Percentiles rank a stretch among this genome's conserved stretches.
Evolutionary conservation across 1,140 invertebrate species (phyloP).

Genomic region (Drosophila melanogaster): DNA sequence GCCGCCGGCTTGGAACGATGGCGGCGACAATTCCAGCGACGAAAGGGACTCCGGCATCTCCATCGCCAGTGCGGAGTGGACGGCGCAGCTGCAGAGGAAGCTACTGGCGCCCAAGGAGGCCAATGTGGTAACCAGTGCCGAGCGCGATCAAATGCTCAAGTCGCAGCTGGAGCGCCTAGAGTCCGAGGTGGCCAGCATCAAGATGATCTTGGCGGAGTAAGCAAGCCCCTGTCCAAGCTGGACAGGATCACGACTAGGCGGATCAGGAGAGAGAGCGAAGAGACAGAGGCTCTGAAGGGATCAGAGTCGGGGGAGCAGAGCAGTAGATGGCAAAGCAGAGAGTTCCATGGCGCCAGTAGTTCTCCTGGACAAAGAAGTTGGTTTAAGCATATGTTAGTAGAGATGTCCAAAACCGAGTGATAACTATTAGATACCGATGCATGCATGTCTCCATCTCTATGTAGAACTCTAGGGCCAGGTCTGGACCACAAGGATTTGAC

Average conservation of each 20-base stretch:
- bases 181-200: slow-evolving; percentile 95
- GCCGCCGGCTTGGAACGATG: slow-evolving; percentile 92
- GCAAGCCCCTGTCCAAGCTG: no score
- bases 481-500: neutral
- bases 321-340: slow-evolving; percentile 11
- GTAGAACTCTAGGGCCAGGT: slow-evolving; percentile 2
- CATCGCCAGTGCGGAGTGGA: slow-evolving; percentile 89
- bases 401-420: slow-evolving; percentile 36
- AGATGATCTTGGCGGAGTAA: slow-evolving; percentile 86
- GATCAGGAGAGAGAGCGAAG: slow-evolving; percentile 68
- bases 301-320: slow-evolving; percentile 22
- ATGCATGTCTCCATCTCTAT: slow-evolving; percentile 25
- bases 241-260: neutral
- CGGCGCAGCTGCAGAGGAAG: slow-evolving; percentile 82
- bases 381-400: slow-evolving; percentile 6
- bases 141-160: slow-evolving; percentile 87
- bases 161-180: slow-evolving; percentile 94
- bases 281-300: slow-evolving; percentile 61
- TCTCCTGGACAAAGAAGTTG: slow-evolving; percentile 15
- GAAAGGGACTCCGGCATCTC: slow-evolving; percentile 95
- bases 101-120: slow-evolving; percentile 58
- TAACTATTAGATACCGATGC: slow-evolving; percentile 44
- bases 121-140: slow-evolving; percentile 83
- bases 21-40: slow-evolving; percentile 92
- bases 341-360: slow-evolving; percentile 52